Evolutionary conservation across 2,888 invertebrate genomes (phyloP), one percentile per base, ranked within the genome.

Genomic region (Auanema freiburgensis): DNA sequence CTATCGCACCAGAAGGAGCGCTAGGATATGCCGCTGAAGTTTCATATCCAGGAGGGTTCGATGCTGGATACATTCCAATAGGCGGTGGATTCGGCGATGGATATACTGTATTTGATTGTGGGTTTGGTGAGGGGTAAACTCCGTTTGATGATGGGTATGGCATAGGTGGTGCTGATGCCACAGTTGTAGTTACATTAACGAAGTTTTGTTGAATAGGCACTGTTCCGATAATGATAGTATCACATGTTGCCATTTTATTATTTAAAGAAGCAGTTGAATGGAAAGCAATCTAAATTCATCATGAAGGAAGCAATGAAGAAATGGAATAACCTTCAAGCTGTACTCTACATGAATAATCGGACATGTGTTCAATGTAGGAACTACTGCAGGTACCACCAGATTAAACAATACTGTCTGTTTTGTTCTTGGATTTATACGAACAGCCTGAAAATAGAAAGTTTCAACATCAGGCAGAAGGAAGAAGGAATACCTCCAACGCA

Each of bases 271-370:
- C 59, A 21, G 41, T 59, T 8, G 52, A 41, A 40, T 23, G 21
- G 18, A 66, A 16, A 56, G 57, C 63, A 21, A 66, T 56, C 53
- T 58, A 24, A 25, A 57, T 43, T 12, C 8, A 33, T 33, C 4
- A 5, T 33, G 8, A 5, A 5, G 23, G 21, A 18, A 43, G 10
- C 46, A 46, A 5, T 46, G 46, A 3, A 46, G 10, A 10, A 18
- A 46, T 5, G 46, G 11, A 42, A 55, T 18, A 21, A 64, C 64
- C 2, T 41, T 46, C 6, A 64, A 23, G 40, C 25, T 49, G 42
- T 67, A 67, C n/a, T 59, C 67, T 12, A 67, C 69, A 23, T 49
- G 43, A 43, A 72, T 69, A 23, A 72, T 65, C 0, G 72, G 72
- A 42, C 72, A 72, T 5, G 50, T 49, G 25, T 65, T 50, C 57